These are phyloP conservation scores for Melospiza georgiana DNA, from an alignment of 2,113 vertebrate species.

Conservation along the genomic window DNA sequence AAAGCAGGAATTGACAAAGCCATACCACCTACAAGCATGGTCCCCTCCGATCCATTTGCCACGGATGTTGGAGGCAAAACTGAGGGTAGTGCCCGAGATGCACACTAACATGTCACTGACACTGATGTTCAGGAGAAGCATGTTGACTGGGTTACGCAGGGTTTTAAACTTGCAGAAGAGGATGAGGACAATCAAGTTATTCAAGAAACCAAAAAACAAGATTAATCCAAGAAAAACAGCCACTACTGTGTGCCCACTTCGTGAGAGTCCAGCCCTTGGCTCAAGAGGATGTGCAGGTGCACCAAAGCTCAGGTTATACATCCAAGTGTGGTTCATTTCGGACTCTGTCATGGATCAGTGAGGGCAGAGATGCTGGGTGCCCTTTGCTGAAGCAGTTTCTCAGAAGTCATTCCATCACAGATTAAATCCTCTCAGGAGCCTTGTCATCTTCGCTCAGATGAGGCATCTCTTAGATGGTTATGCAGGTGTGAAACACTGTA, in stretches of 20 bases:
- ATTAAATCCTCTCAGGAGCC: background rate
- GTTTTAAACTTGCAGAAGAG: slow-evolving; percentile 89
- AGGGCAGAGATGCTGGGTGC: background rate
- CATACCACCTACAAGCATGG: slow-evolving; percentile 87
- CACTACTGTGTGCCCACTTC: slow-evolving; percentile 78
- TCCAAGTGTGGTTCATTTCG: slow-evolving; percentile 48
- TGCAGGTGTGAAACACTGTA: background rate
- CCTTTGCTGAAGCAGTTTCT: background rate
- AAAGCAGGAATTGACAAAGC: slow-evolving; percentile 92
- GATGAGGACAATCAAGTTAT: slow-evolving; percentile 85
- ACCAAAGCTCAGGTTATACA: slow-evolving; percentile 46
- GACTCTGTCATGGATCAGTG: background rate
- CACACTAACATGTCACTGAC: slow-evolving; percentile 90
- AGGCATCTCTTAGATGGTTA: background rate
- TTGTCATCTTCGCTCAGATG: background rate
- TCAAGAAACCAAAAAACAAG: slow-evolving; percentile 85
- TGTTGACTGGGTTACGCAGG: slow-evolving; percentile 87
- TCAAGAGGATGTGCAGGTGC: slow-evolving; percentile 31
- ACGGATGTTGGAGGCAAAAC: slow-evolving; percentile 84
- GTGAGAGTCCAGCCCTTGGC: slow-evolving; percentile 67
- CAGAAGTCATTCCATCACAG: background rate
- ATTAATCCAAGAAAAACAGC: slow-evolving; percentile 88
- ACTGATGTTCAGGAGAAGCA: slow-evolving; percentile 90
- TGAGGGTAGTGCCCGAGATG: slow-evolving; percentile 86
- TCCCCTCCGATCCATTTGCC: slow-evolving; percentile 85